These are phyloP conservation scores for Alviniconcha marisindica DNA, from an alignment of 1,140 invertebrate species.

Conservation along the genomic window DNA sequence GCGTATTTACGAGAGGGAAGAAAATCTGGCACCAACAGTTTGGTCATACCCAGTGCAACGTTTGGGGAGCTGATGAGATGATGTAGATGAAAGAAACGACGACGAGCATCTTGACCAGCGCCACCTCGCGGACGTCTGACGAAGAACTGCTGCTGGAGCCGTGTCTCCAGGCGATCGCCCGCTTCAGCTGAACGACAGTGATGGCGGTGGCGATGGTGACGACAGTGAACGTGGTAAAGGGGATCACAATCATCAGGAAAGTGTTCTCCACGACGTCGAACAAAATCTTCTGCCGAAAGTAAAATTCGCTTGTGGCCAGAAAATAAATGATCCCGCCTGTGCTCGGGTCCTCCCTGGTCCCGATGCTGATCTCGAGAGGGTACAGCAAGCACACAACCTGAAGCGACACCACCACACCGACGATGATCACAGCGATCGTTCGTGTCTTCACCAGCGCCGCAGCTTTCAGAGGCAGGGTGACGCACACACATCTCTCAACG, in stretches of 20 bases:
- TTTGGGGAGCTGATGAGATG: constrained; percentile 4
- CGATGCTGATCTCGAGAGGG: background rate
- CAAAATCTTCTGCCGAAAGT: background rate
- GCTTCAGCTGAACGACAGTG: constrained; percentile 25
- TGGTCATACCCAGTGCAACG: background rate
- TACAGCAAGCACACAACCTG: background rate
- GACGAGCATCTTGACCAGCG: constrained; percentile 27
- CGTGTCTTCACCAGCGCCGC: background rate
- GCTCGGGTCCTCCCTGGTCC: background rate
- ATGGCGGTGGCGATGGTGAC: constrained; percentile 3
- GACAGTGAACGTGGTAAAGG: background rate
- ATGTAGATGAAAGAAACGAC: constrained; percentile 28
- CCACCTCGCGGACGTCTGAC: background rate
- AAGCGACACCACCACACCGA: background rate
- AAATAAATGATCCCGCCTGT: background rate
- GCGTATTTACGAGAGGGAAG: background rate
- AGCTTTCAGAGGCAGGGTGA: constrained; percentile 11
- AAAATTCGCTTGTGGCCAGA: constrained; percentile 2
- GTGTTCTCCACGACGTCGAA: background rate
- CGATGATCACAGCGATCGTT: background rate
- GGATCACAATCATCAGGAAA: background rate
- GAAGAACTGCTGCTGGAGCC: background rate
- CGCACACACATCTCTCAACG: constrained; percentile 16
- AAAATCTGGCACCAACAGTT: background rate
- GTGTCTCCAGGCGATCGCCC: constrained; percentile 1